These are phyloP conservation scores for Pterocles burchelli DNA, from an alignment of 2,113 vertebrate genomes.

Conservation along the genomic window DNA sequence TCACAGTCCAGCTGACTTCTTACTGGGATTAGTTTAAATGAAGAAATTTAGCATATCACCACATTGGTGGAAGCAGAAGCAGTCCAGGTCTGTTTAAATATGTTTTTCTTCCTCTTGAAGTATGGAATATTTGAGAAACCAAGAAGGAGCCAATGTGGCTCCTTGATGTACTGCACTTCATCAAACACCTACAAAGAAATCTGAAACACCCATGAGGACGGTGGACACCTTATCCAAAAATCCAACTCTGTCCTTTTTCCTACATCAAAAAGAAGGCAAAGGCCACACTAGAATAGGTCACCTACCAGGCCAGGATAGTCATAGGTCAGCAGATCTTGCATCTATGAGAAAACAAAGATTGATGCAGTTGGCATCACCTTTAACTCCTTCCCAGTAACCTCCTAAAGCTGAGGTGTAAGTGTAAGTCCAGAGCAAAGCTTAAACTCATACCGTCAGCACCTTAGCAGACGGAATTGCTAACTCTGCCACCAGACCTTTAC, in stretches of 20 bases:
- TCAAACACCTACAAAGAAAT: neutral
- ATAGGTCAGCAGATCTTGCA: neutral
- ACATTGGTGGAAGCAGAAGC: neutral
- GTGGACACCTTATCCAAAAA: neutral
- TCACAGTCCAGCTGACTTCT: neutral
- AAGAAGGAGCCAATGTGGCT: neutral
- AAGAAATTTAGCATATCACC: neutral
- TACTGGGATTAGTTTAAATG: neutral
- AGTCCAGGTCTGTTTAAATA: neutral
- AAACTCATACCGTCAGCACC: neutral
- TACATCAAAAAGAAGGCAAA: neutral
- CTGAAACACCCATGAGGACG: neutral
- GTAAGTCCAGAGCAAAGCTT: neutral
- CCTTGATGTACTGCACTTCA: neutral
- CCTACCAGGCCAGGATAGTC: too few species aligned
- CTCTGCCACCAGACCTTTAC: neutral
- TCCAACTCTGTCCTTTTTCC: neutral
- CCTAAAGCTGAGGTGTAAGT: neutral
- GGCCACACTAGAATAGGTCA: neutral
- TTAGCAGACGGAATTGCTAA: neutral
- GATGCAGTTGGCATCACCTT: neutral
- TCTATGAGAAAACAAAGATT: neutral
- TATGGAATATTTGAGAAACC: neutral
- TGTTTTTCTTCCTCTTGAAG: neutral
- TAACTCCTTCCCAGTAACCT: neutral